Percentiles rank a stretch among this genome's conserved stretches.
phyloP scores from a whole-genome alignment of 2,888 invertebrate genomes.

The Synanthedon andrenaeformis region DNA sequence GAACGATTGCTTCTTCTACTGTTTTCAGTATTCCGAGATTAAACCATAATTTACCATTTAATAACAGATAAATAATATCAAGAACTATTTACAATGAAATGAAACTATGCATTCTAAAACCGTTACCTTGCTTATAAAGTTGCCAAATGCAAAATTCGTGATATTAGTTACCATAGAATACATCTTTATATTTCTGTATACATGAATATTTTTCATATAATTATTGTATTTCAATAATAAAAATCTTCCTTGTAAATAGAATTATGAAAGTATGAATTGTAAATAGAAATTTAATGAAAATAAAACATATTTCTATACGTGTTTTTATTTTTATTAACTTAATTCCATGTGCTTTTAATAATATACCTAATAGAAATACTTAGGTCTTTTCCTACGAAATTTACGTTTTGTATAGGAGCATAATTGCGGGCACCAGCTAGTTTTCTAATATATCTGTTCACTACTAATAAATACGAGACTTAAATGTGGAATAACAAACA shows the following conservation, averaged over 20 bases:
- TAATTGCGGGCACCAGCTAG: no score
- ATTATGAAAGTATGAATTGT: constrained; percentile 35
- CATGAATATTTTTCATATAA: constrained; percentile 13
- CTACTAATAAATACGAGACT: no score
- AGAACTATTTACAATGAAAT: no score
- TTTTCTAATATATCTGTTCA: no score
- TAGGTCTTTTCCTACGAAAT: neutral
- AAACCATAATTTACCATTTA: neutral
- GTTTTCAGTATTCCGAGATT: no score
- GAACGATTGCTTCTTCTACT: no score
- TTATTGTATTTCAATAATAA: constrained; percentile 12
- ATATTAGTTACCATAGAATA: constrained; percentile 63
- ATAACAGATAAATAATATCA: no score
- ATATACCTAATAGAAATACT: neutral
- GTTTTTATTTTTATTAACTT: neutral
- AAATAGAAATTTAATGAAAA: constrained; percentile 47
- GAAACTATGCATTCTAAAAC: no score
- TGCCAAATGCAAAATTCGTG: constrained; percentile 45
- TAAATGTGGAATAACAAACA: no score
- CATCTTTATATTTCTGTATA: constrained; percentile 11
- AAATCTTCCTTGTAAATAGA: constrained; percentile 48
- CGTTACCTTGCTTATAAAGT: constrained; percentile 6
- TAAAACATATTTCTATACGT: constrained; percentile 19
- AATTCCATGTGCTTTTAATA: neutral
- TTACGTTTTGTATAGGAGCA: neutral